Base-by-base conservation (phyloP, 92 coral and sea anemone species). In the Ricordea florida region DNA sequence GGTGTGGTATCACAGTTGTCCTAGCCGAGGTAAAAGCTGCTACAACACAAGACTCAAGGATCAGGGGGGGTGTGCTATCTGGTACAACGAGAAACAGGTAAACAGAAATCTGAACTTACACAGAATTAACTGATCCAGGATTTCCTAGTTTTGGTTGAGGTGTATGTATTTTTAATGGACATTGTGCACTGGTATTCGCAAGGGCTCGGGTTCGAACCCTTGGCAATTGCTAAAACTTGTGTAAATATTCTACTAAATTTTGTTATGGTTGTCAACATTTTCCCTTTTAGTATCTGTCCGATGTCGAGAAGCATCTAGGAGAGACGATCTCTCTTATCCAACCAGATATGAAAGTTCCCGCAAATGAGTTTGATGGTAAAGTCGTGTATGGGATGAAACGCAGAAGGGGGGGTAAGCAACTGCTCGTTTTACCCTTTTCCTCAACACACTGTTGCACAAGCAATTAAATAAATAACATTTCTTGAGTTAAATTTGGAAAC, bases 51-150 rank as follows among this genome's bases (percentile, higher is more conserved):
- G 80, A 20, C 72, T 94, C 30, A 93, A 88, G 68, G 98, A 91
- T 6, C 92, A 87, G 20, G 98, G 98, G 30, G 98, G 98, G 24
- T 94, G 98, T 55, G 58, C 98, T 17, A 91, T 94, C 71, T 94
- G 98, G 98, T 94, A 91, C 64, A 91, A 94, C 83, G 98, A 94
- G 72, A 34, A 60, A 17, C 87, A 94, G 98, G 98, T 94, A 88
- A 26, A 31, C 38, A 32, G 10, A 27, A 9, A 3, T 17, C 36
- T n/a, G n/a, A n/a, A n/a, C n/a, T n/a, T n/a, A n/a, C n/a, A n/a
- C n/a, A n/a, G n/a, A n/a, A n/a, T n/a, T n/a, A 21, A 24, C 11
- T 49, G 26, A 13, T 20, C 57, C 4, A 25, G 2, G 13, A 8
- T 50, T 10, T 6, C n/a, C n/a, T n/a, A n/a, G n/a, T n/a, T n/a